Percentiles rank a stretch among this genome's conserved stretches.
Evolutionary conservation across 1,140 invertebrate species (phyloP).

Genomic region (Ditylenchus dipsaci): DNA sequence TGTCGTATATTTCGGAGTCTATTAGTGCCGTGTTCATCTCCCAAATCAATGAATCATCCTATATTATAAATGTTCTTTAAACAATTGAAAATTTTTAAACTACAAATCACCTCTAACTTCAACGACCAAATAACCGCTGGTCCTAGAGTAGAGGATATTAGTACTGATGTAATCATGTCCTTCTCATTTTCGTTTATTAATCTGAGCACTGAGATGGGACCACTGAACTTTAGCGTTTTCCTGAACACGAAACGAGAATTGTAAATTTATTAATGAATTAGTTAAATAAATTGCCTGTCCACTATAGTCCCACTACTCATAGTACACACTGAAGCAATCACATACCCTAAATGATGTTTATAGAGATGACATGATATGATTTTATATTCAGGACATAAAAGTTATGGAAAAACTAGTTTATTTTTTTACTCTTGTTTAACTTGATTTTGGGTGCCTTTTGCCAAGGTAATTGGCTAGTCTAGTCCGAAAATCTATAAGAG

Average conservation of each 20-base stretch:
- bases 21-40: conserved; percentile 22
- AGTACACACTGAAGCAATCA: conserved; percentile 30
- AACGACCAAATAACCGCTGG: conserved; percentile 40
- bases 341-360: conserved; percentile 13
- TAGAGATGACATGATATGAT: too few relatives aligned
- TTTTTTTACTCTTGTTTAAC: too few relatives aligned
- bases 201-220: conserved; percentile 40
- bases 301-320: conserved; percentile 17
- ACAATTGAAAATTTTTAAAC: conserved; percentile 13
- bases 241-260: conserved; percentile 23
- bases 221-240: conserved; percentile 40
- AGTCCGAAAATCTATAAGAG: too few relatives aligned
- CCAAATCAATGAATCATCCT: conserved; percentile 26
- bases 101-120: conserved; percentile 7
- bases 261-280: conserved; percentile 8
- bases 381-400: too few relatives aligned
- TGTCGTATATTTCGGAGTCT: conserved; percentile 41
- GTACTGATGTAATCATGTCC: conserved; percentile 25
- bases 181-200: conserved; percentile 35
- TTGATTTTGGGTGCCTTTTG: too few relatives aligned
- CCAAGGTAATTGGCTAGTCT: too few relatives aligned
- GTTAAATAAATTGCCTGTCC: conserved; percentile 25
- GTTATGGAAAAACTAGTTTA: too few relatives aligned
- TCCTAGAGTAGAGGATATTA: conserved; percentile 46
- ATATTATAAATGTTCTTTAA: not conserved